Evolutionary conservation across 1,140 invertebrate genomes (phyloP), one percentile per base, ranked within the genome.

Genomic region (Anadara kagoshimensis): DNA sequence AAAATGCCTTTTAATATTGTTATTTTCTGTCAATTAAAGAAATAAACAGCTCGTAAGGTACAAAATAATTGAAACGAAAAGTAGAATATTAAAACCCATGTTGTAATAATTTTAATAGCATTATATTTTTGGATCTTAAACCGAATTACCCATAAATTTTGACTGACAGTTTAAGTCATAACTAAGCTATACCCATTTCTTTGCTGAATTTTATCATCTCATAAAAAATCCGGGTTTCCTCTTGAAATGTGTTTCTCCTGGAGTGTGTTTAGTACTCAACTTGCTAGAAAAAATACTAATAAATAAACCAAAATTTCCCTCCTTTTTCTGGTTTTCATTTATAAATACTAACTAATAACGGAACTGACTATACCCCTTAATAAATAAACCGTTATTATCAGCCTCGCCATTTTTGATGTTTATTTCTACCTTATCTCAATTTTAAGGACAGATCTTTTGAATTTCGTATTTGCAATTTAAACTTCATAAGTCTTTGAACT

Each of bases 381-480:
- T 51, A 51, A 51, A 51, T 51, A 18, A 51, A 18, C 16, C 2
- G 20, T 16, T 18, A 2, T 51, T 51, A 51, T 51, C 49, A 2
- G 10, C 16, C 49, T 2, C 10, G 49, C 16, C 20, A 18, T 51
- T 51, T 51, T 51, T 51, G 49, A 51, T 22, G 20, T 51, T 51
- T 51, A 51, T 51, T 18, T 22, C 16, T 18, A 2, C 20, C 20
- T 51, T 51, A 51, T 51, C 49, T 18, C 16, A 4, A 51, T 18
- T 51, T 44, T 22, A 36, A 44, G 11, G 64, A 57, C 64, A 57
- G 22, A 18, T 67, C 51, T 44, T 56, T 67, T 67, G 51, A 67
- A 67, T 67, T 54, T 67, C 56, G 29, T 67, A 53, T 67, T 67
- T 57, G 43, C 26, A 67, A 56, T 56, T 67, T 51, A 57, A 67